Evolutionary conservation across 2,888 invertebrate genomes (phyloP), one percentile per base, ranked within the genome.

Genomic region (Pollenia griseotomentosa): DNA sequence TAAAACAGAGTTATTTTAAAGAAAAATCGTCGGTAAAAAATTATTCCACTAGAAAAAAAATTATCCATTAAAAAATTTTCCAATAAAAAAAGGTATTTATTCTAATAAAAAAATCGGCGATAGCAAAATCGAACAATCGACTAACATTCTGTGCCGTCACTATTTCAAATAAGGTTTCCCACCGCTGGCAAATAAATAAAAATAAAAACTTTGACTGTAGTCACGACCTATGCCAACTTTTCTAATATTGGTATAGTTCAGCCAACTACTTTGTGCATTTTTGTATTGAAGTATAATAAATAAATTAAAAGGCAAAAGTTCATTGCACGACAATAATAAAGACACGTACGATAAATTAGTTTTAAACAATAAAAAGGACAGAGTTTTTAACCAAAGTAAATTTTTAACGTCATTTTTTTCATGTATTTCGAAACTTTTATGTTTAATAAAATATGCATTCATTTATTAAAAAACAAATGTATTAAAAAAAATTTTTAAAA

Each of bases 141-240:
- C 6, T 55, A 19, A 7, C 7, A 55, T 19, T 19, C 2, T 19
- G 16, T 2, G 40, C 33, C 46, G 10, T 68, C n/a, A 16, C 7
- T 5, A 4, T 44, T 14, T 11, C 5, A 61, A 61, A 51, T n/a
- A 53, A 53, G 19, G 16, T 57, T 80, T 9, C 14, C 40, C 77
- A 81, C n/a, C 66, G n/a, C 53, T 59, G 75, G 23, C 16, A 40
- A 85, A 44, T 71, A 70, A 75, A 66, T 48, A 46, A 7, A 53
- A 61, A 33, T 33, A 88, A 75, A 87, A 87, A 89, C 33, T 33
- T 88, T 87, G 85, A 80, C 86, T 84, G 63, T 85, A 83, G 61
- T 86, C 75, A 88, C 88, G 83, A 87, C 88, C 88, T 89, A 87
- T 86, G 89, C 89, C 91, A 90, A 89, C 89, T 91, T 91, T 84